phyloP scores from a whole-genome alignment of 2,113 vertebrate species.

The Coryphaenoides rupestris region DNA sequence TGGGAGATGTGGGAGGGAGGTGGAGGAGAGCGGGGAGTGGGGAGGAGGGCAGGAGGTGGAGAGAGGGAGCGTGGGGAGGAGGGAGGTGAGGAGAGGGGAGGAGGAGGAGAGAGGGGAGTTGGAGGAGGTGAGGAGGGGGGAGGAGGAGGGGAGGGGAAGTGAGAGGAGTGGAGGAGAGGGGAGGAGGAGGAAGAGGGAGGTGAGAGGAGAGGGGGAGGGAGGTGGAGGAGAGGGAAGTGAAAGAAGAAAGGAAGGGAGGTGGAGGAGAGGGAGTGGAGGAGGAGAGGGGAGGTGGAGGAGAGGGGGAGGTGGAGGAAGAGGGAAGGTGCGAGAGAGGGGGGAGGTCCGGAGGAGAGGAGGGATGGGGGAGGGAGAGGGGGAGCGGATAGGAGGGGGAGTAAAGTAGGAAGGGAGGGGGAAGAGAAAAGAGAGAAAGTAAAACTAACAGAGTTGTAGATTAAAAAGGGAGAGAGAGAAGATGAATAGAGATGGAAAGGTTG shows the following conservation, averaged over 20 bases:
- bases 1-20: no score
- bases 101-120: background rate
- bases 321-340: no score
- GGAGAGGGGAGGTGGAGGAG: background rate
- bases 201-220: no score
- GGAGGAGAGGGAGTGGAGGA: background rate
- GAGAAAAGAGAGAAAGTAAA: slow-evolving; percentile 1
- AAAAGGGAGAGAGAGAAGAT: background rate
- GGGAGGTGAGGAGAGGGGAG: slow-evolving; percentile 30
- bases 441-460: background rate
- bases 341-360: no score
- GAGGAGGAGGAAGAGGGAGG: no score
- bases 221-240: background rate
- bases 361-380: slow-evolving; percentile 30
- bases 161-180: background rate
- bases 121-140: background rate
- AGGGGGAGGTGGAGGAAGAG: no score
- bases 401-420: no score
- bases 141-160: background rate
- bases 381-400: slow-evolving; percentile 29
- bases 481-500: no score
- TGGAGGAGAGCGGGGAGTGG: background rate
- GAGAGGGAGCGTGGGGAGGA: no score
- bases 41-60: no score
- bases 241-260: no score